Percentiles rank a stretch among this genome's conserved stretches.
Evolutionary conservation across 2,113 vertebrate genomes (phyloP).

Genomic region (Hemiscyllium ocellatum): DNA sequence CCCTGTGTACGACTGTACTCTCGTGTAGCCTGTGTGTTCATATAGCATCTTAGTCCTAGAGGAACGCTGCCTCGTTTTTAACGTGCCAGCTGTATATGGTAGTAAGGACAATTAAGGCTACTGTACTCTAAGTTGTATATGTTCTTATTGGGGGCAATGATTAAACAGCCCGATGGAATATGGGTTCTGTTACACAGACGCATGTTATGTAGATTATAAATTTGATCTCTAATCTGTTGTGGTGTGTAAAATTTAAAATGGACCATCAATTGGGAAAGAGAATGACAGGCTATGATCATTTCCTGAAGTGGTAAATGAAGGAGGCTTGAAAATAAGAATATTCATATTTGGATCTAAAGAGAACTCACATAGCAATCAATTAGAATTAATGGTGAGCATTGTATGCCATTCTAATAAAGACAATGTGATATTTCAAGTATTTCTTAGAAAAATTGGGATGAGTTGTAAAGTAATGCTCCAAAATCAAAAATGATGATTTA

Average conservation of each 20-base stretch:
- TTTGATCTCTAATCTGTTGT: not conserved
- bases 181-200: too few relatives aligned
- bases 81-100: too few relatives aligned
- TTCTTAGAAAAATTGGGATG: not conserved
- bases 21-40: too few relatives aligned
- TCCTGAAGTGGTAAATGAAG: not conserved
- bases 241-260: not conserved
- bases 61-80: too few relatives aligned
- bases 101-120: too few relatives aligned
- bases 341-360: not conserved
- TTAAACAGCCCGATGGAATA: not conserved
- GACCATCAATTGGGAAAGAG: not conserved
- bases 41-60: too few relatives aligned
- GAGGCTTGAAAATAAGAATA: not conserved
- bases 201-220: not conserved
- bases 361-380: not conserved
- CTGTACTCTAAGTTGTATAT: too few relatives aligned
- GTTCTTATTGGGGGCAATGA: not conserved
- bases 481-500: not conserved
- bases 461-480: not conserved
- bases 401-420: not conserved
- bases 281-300: not conserved
- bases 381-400: not conserved
- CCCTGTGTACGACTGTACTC: too few relatives aligned
- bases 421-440: not conserved